These are phyloP conservation scores for Glandiceps talaboti DNA, from an alignment of 53 echinoderm and acorn worm genomes.

Conservation along the genomic window DNA sequence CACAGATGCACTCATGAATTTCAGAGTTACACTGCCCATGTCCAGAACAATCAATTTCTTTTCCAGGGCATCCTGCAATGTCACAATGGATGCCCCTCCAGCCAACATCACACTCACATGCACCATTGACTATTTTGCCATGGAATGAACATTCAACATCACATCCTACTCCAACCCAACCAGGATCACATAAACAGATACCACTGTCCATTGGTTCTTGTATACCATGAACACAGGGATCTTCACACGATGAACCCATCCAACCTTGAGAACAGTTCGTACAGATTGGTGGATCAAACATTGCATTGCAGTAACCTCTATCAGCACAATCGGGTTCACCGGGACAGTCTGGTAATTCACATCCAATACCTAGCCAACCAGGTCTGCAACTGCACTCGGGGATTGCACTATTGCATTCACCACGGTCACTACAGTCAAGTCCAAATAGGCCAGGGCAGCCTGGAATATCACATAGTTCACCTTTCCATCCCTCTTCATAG, in stretches of 20 bases:
- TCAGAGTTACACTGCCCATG: slow-evolving; percentile 75
- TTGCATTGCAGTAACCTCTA: slow-evolving; percentile 58
- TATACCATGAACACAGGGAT: slow-evolving; percentile 59
- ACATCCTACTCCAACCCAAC: slow-evolving; percentile 74
- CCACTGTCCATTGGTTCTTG: slow-evolving; percentile 81
- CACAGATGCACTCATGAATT: slow-evolving; percentile 58
- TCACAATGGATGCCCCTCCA: slow-evolving; percentile 74
- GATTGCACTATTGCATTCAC: slow-evolving; percentile 70
- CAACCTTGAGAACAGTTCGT: slow-evolving; percentile 54
- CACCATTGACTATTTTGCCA: slow-evolving; percentile 38
- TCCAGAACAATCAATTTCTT: slow-evolving; percentile 50
- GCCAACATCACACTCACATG: slow-evolving; percentile 43
- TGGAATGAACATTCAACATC: slow-evolving; percentile 79
- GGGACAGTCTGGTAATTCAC: slow-evolving; percentile 70
- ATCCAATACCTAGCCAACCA: slow-evolving; percentile 72
- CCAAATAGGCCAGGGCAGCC: slow-evolving; percentile 68
- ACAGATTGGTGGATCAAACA: slow-evolving; percentile 74
- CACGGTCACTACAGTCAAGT: slow-evolving; percentile 65
- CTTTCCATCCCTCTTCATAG: slow-evolving; percentile 74
- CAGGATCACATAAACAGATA: slow-evolving; percentile 43
- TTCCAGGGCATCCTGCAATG: slow-evolving; percentile 65
- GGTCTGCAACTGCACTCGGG: slow-evolving; percentile 63
- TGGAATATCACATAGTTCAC: slow-evolving; percentile 70
- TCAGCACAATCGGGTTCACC: slow-evolving; percentile 71
- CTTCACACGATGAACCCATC: slow-evolving; percentile 93